Conservation (phyloP, 92 coral and sea anemone species). For the Siderastrea siderea region DNA sequence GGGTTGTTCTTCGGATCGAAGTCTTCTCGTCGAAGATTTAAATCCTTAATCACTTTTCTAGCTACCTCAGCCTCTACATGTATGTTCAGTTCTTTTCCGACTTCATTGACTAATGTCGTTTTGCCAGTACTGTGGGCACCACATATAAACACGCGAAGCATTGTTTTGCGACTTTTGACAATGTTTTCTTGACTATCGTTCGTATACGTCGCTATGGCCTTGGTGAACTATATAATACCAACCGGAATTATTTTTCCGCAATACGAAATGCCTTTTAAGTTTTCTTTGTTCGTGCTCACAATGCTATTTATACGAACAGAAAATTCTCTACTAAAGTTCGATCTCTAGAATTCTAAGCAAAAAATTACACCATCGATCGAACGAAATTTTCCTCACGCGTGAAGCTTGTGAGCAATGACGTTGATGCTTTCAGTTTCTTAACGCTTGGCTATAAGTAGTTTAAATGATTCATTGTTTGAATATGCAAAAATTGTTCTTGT, state of each 20-base stretch:
- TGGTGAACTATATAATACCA: not conserved
- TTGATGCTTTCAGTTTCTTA: not conserved
- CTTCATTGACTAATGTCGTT: constrained; percentile 79
- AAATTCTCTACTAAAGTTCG: not conserved
- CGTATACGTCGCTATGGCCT: constrained; percentile 7
- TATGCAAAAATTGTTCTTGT: not conserved
- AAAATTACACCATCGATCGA: not conserved
- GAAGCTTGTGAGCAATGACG: not conserved
- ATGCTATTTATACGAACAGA: not conserved
- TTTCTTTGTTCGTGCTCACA: not conserved
- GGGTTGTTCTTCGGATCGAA: constrained; percentile 77
- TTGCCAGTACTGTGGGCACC: constrained; percentile 99
- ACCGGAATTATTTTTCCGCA: not conserved
- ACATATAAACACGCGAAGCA: constrained; percentile 85
- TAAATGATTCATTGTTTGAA: not conserved
- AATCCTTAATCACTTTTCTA: constrained; percentile 73
- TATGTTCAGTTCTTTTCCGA: constrained; percentile 62
- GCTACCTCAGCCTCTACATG: constrained; percentile 86
- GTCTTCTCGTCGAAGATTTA: constrained; percentile 81
- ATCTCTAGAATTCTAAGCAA: not conserved
- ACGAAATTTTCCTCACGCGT: not conserved
- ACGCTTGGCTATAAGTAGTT: not conserved
- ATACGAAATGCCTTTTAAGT: not conserved
- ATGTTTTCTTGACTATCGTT: not conserved
- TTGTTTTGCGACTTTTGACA: not conserved